These are phyloP conservation scores for Diadophis punctatus DNA, from an alignment of 2,113 vertebrate species.

Conservation along the genomic window DNA sequence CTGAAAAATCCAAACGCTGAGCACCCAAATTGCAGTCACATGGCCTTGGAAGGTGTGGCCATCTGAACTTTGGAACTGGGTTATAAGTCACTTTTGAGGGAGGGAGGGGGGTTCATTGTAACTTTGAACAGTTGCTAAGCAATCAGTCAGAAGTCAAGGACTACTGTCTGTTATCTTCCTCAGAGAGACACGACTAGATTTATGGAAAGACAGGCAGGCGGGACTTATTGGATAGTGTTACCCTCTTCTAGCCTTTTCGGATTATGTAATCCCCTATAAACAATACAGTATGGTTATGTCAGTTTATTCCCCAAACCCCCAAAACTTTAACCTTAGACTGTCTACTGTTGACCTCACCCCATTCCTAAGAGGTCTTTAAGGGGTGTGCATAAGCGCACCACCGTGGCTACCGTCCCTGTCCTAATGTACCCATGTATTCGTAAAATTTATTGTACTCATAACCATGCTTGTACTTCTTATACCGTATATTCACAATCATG, in stretches of 20 bases:
- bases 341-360: no score
- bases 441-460: no score
- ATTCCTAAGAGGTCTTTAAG: no score
- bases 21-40: neutral
- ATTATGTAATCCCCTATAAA: neutral
- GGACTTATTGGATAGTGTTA: neutral
- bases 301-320: neutral
- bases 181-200: neutral
- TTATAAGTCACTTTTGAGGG: neutral
- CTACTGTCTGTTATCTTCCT: neutral
- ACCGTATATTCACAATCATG: no score
- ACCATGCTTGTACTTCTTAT: no score
- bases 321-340: no score
- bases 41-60: neutral
- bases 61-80: neutral
- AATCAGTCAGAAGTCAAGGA: neutral
- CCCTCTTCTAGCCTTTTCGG: neutral
- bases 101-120: neutral
- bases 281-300: neutral
- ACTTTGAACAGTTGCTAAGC: neutral
- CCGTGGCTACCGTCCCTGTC: no score
- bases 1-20: neutral
- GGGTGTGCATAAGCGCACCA: no score
- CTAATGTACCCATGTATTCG: no score
- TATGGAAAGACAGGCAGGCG: neutral